Base-by-base conservation (phyloP, 2,113 vertebrate species). In the Ploceus nigricollis region DNA sequence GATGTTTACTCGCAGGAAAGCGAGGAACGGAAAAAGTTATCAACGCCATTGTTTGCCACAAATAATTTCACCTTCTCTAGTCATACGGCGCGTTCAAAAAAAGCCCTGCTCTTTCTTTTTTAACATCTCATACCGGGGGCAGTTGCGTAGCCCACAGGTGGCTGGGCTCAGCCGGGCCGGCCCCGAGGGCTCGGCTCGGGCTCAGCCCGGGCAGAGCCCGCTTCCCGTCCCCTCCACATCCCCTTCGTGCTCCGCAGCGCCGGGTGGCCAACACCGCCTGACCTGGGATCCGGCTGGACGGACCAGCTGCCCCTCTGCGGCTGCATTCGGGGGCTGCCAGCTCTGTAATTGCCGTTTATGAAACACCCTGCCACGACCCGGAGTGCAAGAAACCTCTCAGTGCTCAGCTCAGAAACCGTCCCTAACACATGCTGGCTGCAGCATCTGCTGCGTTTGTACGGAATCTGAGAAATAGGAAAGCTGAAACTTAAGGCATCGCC, bases 1-100 rank as follows among this genome's bases (percentile, higher is more conserved):
- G 95, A 76, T 94, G 95, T 96, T 96, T 96, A 96, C 70, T 85
- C 2, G 1, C 85, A 94, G 96, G 95, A 96, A 96, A 93, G 61
- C 28, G 1, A 82, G 76, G 84, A 96, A 78, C 78, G 88, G 96
- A 97, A 97, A 60, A 87, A 90, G 61, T 91, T 95, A 82, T 94
- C 92, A 94, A 57, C 90, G 8, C 94, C 95, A 96, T 96, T 96
- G 96, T 97, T 92, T 60, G 92, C 90, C 13, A 0, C 82, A 93
- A 95, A 93, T 91, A 94, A 97, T 87, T 94, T 85, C 85, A 85
- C 85, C 92, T 91, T 93, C 71, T 94, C 61, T 21, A 48, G 20
- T 79, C 70, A 6, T 30, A 37, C 0, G 23, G 12, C 8, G 24
- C 23, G 7, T 27, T 35, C 3, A 50, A 57, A 83, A 89, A 77